A percentile compares a stretch with the other conserved stretches of the same genome.
Conservation (phyloP, 2,797 vertebrate species). For the Anabas testudineus region DNA sequence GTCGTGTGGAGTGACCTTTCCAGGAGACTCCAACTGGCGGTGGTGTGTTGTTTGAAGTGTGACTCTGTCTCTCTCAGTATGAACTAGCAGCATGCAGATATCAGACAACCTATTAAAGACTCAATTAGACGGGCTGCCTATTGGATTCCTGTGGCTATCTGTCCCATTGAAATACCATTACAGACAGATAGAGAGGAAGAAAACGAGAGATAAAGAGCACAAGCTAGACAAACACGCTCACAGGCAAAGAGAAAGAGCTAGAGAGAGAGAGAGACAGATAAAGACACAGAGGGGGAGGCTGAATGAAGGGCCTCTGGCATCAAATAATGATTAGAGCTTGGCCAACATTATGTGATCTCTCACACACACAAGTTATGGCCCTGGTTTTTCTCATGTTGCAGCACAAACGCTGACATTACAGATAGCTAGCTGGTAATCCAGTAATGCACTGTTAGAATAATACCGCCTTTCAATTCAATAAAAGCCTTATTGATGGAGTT, state of each 20-base stretch:
- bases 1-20: conserved; percentile 61
- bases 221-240: conserved; percentile 60
- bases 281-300: conserved; percentile 53
- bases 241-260: conserved; percentile 31
- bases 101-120: conserved; percentile 78
- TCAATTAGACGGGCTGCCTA: conserved; percentile 75
- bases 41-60: conserved; percentile 56
- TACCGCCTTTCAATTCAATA: conserved; percentile 51
- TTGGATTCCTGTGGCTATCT: conserved; percentile 79
- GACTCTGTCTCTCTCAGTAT: conserved; percentile 61
- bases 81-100: conserved; percentile 68
- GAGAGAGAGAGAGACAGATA: conserved; percentile 45
- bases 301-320: conserved; percentile 62
- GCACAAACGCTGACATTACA: conserved; percentile 63
- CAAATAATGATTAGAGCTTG: conserved; percentile 70
- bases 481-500: conserved; percentile 39
- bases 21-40: conserved; percentile 51
- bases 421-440: conserved; percentile 64
- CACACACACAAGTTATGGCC: conserved; percentile 61
- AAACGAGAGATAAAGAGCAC: conserved; percentile 65
- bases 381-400: conserved; percentile 46
- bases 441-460: conserved; percentile 49
- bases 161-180: conserved; percentile 77
- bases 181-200: conserved; percentile 54
- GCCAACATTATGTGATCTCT: conserved; percentile 69